Base-by-base conservation (phyloP, 2,797 vertebrate genomes). In the Rhinichthys osculus region DNA sequence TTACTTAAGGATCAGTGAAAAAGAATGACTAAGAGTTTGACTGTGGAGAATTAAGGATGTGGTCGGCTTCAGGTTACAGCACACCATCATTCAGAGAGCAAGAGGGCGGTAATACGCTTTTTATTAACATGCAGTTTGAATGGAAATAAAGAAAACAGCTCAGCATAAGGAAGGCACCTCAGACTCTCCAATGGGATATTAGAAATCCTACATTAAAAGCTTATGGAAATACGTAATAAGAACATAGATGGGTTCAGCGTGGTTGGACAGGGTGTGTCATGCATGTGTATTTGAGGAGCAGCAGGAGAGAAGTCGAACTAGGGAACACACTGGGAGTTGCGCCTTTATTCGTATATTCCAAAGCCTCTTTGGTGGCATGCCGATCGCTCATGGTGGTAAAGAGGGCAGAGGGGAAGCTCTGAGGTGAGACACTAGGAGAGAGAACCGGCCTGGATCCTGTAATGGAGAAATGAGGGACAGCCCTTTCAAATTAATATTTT, bases 251-350 rank as follows among this genome's bases (percentile, higher is more conserved):
- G 71, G 62, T 64, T 84, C 64, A 66, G 40, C 57, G 27, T 30
- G 70, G 54, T 74, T 1, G 35, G 35, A 71, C 27, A 72, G 77
- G 71, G 88, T 78, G 59, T 73, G 88, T 84, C 86, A 89, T 89
- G 86, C 85, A 80, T 42, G 40, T 82, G 72, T 85, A 57, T 81
- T 78, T 66, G n/a, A 44, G 77, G 74, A 74, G 59, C 71, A 47
- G 54, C 8, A 64, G 72, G 72, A 57, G 66, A 82, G n/a, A 73
- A 80, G 69, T 16, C 9, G 30, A 78, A 62, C 35, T 42, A 21
- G 44, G 77, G 85, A 71, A 80, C 54, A 64, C 54, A n/a, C 40
- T 57, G 38, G 77, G 77, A 85, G 62, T 33, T 83, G 50, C 16
- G 59, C 59, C 17, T 78, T 57, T 70, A 80, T 38, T 73, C 81